Conservation (phyloP, 2,113 vertebrate genomes). For the Lipophrys pholis region DNA sequence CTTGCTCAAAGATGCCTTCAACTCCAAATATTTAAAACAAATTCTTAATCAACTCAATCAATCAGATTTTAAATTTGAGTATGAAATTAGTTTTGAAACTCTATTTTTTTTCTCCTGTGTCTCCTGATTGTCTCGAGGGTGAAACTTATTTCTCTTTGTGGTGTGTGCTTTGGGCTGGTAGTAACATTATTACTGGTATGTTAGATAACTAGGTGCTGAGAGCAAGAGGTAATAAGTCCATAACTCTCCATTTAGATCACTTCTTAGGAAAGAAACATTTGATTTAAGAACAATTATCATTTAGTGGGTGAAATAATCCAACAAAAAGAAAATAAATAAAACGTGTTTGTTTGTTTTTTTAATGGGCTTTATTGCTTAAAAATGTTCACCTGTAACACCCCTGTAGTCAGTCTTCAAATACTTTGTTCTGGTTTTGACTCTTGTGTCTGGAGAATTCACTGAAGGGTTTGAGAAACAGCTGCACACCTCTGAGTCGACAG, state of each 20-base stretch:
- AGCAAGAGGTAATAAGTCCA: neutral
- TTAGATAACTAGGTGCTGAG: constrained; percentile 1
- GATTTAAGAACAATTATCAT: no score
- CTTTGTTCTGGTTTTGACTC: constrained; percentile 13
- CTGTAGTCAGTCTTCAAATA: neutral
- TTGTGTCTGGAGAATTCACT: constrained; percentile 25
- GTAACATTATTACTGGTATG: neutral
- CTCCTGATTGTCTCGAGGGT: neutral
- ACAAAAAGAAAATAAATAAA: neutral
- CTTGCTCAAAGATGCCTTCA: constrained; percentile 39
- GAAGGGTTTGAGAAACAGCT: constrained; percentile 36
- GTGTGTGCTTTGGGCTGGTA: neutral
- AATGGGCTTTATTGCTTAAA: neutral
- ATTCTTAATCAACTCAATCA: neutral
- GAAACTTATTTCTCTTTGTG: neutral
- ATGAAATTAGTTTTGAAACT: neutral
- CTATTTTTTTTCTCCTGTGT: neutral
- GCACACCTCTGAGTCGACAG: constrained; percentile 15
- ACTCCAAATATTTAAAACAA: neutral
- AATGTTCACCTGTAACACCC: neutral
- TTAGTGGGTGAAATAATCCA: neutral
- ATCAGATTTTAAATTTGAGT: neutral
- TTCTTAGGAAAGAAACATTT: neutral
- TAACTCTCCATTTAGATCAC: neutral
- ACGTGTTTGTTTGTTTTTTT: neutral